phyloP scores from a whole-genome alignment of 2,888 invertebrate genomes.

The Cylindroiulus punctatus region DNA sequence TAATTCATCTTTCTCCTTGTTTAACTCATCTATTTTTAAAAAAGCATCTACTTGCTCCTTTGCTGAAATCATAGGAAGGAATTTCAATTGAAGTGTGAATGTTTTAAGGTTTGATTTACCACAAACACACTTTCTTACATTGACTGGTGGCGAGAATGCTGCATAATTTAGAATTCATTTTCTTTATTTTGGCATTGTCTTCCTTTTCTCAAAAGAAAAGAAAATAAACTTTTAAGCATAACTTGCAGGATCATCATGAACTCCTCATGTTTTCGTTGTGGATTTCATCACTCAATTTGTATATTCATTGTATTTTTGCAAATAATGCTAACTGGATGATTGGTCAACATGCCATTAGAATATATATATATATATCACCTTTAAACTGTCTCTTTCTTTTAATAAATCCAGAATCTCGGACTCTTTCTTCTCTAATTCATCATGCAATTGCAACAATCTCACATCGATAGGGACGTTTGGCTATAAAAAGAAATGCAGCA shows the following conservation, averaged over 20 bases:
- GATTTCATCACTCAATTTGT: too few relatives aligned
- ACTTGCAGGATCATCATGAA: neutral
- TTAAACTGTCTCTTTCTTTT: slow-evolving; percentile 48
- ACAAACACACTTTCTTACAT: slow-evolving; percentile 77
- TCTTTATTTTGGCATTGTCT: slow-evolving; percentile 75
- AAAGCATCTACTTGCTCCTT: slow-evolving; percentile 81
- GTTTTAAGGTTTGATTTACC: neutral
- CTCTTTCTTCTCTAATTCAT: slow-evolving; percentile 49
- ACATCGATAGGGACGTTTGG: slow-evolving; percentile 39
- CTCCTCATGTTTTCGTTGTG: too few relatives aligned
- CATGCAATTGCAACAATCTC: slow-evolving; percentile 16
- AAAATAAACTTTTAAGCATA: neutral
- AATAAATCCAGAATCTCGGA: slow-evolving; percentile 1
- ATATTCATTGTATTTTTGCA: neutral
- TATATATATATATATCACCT: slow-evolving; percentile 44
- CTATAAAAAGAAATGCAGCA: neutral
- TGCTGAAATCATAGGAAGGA: slow-evolving; percentile 70
- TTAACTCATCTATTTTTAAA: slow-evolving; percentile 77
- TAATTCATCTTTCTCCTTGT: slow-evolving; percentile 77
- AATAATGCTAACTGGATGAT: neutral
- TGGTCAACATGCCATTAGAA: neutral
- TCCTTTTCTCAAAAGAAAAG: slow-evolving; percentile 66
- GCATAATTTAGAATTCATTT: slow-evolving; percentile 77
- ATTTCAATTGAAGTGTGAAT: slow-evolving; percentile 16
- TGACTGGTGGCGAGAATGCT: slow-evolving; percentile 71